A percentile compares a stretch with the other conserved stretches of the same genome.
Evolutionary conservation across 2,113 vertebrate species (phyloP).

Genomic region (Mastomys coucha): DNA sequence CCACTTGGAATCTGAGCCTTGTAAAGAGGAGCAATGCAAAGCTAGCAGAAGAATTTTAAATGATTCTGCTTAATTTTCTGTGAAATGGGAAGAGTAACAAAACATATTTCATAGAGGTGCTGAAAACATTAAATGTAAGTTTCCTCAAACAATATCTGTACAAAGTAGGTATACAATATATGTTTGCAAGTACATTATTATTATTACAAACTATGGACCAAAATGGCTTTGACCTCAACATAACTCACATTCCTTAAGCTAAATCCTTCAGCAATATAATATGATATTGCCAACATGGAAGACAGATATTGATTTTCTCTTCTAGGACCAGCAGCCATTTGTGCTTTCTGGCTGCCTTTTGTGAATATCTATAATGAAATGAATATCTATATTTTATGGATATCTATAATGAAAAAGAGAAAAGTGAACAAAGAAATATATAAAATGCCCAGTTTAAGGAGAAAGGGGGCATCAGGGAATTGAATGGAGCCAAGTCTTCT

Average conservation of each 20-base stretch:
- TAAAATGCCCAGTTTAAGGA: not conserved
- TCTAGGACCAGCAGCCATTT: not conserved
- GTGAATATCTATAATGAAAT: not conserved
- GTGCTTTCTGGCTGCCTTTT: not conserved
- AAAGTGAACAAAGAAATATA: not conserved
- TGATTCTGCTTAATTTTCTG: not conserved
- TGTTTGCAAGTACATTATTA: constrained; percentile 6
- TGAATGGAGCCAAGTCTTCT: not conserved
- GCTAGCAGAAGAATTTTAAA: not conserved
- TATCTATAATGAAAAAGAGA: not conserved
- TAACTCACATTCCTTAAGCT: not conserved
- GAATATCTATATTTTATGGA: not conserved
- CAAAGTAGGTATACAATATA: not conserved
- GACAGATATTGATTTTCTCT: not conserved
- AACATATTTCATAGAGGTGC: not conserved
- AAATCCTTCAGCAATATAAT: not conserved
- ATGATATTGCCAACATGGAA: not conserved
- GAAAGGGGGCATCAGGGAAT: not conserved
- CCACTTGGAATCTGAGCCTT: not conserved
- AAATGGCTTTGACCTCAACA: not conserved
- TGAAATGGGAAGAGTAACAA: not conserved
- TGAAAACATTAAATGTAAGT: constrained; percentile 24
- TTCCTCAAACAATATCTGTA: not conserved
- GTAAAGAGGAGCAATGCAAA: not conserved
- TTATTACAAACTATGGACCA: not conserved